Evolutionary conservation across 1,140 invertebrate species (phyloP), one percentile per base, ranked within the genome.

Genomic region (Drosophila melanica): DNA sequence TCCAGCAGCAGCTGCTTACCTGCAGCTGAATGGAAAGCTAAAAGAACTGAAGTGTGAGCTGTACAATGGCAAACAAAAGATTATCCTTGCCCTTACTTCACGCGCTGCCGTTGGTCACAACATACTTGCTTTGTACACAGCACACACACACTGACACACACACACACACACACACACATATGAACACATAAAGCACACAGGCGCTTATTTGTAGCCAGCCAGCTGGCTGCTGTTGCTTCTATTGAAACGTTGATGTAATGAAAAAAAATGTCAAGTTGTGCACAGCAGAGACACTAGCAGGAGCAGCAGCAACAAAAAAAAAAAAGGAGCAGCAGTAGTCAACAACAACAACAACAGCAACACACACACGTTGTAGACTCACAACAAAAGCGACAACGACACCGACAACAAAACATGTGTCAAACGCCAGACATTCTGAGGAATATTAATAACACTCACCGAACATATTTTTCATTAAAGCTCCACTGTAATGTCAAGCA

Each of bases 401-500:
- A 82, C 60, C 51, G 69, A 73, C 74, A 81, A 89, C 79, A 89
- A 89, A 89, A 89, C 84, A 89, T 89, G 84, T 89, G 84, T 89
- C 84, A 89, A 89, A 87, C 85, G 67, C 79, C 84, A 89, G 79
- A 80, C 84, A 89, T 89, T 72, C 73, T 89, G 84, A 89, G 84
- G 77, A 89, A 89, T 89, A 89, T 89, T 89, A 89, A 89, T 89
- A 89, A 89, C 82, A 86, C 84, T 80, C 77, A 65, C 73, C 66
- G 71, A 79, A 80, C 77, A 89, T 89, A 89, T 89, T 89, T 89
- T 89, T 89, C 84, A 89, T 89, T 89, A 89, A 89, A 89, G 84
- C 84, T 73, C 71, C 72, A 72, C 66, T 68, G 77, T 66, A 66
- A 82, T 80, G 84, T 89, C 84, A 82, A 73, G 59, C 62, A 47